phyloP scores from a whole-genome alignment of 2,113 vertebrate species.

The Nerophis lumbriciformis region DNA sequence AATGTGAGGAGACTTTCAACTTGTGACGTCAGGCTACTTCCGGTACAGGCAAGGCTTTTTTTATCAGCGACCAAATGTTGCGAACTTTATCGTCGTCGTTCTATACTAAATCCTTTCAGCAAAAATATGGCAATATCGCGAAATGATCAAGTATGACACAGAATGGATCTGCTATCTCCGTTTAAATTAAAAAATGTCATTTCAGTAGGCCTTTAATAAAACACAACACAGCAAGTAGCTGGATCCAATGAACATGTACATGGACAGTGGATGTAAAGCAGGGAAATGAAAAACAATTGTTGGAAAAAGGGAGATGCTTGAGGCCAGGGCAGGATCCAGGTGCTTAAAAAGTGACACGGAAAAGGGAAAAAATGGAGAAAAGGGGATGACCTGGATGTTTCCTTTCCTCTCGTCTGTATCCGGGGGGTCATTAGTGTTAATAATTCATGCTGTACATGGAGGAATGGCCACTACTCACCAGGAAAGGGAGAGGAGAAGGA shows the following conservation, averaged over 20 bases:
- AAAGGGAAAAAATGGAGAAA: background rate
- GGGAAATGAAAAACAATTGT: background rate
- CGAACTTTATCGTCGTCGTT: too few relatives aligned
- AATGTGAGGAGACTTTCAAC: too few relatives aligned
- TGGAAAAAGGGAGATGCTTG: conserved; percentile 1
- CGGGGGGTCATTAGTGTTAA: conserved; percentile 20
- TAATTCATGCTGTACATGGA: conserved; percentile 30
- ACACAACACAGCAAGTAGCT: conserved; percentile 39
- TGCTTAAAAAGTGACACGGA: conserved; percentile 6
- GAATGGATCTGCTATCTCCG: too few relatives aligned
- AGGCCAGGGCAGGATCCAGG: conserved; percentile 13
- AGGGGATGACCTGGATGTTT: conserved; percentile 36
- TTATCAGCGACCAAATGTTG: too few relatives aligned
- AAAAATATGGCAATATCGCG: too few relatives aligned
- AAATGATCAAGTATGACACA: too few relatives aligned
- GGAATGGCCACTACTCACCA: conserved; percentile 30
- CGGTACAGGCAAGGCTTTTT: too few relatives aligned
- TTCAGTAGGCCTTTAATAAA: too few relatives aligned
- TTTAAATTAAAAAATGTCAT: too few relatives aligned
- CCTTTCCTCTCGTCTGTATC: conserved; percentile 11
- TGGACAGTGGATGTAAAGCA: background rate
- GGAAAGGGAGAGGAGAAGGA: conserved; percentile 17
- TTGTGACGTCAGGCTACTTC: too few relatives aligned
- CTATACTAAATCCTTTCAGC: too few relatives aligned
- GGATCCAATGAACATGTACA: conserved; percentile 44